Evolutionary conservation across 2,113 vertebrate species (phyloP).

Genomic region (Urocynchramus pylzowi): DNA sequence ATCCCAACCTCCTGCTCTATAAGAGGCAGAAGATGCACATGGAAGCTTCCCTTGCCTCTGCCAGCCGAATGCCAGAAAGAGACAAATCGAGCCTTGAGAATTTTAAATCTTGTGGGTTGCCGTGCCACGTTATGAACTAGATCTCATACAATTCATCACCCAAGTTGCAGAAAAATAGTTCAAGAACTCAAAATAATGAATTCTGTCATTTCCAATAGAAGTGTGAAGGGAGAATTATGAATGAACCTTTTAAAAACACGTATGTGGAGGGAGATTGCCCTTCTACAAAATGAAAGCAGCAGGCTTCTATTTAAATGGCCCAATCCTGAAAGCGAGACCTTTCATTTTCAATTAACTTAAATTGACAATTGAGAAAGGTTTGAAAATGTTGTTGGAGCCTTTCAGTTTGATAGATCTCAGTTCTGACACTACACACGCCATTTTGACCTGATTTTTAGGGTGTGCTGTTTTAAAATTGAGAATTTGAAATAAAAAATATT

Average conservation of each 20-base stretch:
- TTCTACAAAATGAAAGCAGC: constrained; percentile 71
- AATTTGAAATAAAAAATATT: constrained; percentile 49
- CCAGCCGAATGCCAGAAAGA: neutral
- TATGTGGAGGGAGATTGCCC: constrained; percentile 69
- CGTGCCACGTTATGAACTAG: constrained; percentile 54
- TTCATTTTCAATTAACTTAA: constrained; percentile 74
- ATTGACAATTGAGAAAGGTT: constrained; percentile 71
- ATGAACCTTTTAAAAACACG: constrained; percentile 74
- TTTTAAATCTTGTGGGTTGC: constrained; percentile 62
- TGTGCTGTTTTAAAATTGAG: constrained; percentile 5
- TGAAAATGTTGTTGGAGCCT: constrained; percentile 68
- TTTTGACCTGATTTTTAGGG: constrained; percentile 48
- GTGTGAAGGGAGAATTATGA: constrained; percentile 73
- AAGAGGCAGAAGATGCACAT: neutral
- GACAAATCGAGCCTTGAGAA: constrained; percentile 32
- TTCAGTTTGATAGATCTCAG: constrained; percentile 67
- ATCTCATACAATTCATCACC: constrained; percentile 68
- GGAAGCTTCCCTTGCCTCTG: neutral
- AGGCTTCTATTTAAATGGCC: constrained; percentile 68
- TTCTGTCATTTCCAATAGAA: constrained; percentile 74
- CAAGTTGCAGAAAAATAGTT: constrained; percentile 69
- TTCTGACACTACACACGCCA: constrained; percentile 41
- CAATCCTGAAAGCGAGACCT: constrained; percentile 69
- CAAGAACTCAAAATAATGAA: constrained; percentile 73
- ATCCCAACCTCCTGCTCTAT: neutral